Base-by-base conservation (phyloP, 1,140 invertebrate species). In the Sycobia sp. region DNA sequence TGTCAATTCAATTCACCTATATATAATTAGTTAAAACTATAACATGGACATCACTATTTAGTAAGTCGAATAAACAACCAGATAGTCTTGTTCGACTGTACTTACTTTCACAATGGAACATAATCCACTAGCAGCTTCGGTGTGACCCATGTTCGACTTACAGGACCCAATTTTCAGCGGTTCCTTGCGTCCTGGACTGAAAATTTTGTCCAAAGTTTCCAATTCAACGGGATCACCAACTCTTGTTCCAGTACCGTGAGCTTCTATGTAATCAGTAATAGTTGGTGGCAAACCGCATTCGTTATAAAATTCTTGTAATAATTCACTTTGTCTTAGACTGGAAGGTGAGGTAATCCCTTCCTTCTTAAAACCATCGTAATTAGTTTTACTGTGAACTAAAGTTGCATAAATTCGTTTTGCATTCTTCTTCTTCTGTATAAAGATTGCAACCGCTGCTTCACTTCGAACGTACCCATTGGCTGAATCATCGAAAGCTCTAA, bases 61-160 rank as follows among this genome's bases (percentile, higher is more conserved):
- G n/a, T n/a, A n/a, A n/a, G n/a, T n/a, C n/a, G n/a, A n/a, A n/a
- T n/a, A n/a, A n/a, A n/a, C n/a, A n/a, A n/a, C n/a, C n/a, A n/a
- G n/a, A n/a, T n/a, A n/a, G n/a, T n/a, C n/a, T n/a, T n/a, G n/a
- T n/a, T n/a, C n/a, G n/a, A 11, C 29, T 32, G 22, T 49, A 18
- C 36, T 76, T 67, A 92, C 88, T 81, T 96, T 96, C 5, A 89
- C 87, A 41, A 96, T 73, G 3, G 91, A 90, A 74, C 90, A 91
- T 1, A 92, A 78, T 62, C 93, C 93, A 16, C 93, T 94, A 2
- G 91, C 90, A 13, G 92, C 88, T 79, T 97, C 95, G 4, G 91
- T 86, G 77, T 97, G 95, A 0, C 95, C 95, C 73, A 95, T 86
- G 78, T 96, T 96, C 0, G 93, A 94, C 75, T 97, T 97, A 1